These are phyloP conservation scores for Aphelenchoides besseyi DNA, from an alignment of 1,140 invertebrate genomes.

Conservation along the genomic window DNA sequence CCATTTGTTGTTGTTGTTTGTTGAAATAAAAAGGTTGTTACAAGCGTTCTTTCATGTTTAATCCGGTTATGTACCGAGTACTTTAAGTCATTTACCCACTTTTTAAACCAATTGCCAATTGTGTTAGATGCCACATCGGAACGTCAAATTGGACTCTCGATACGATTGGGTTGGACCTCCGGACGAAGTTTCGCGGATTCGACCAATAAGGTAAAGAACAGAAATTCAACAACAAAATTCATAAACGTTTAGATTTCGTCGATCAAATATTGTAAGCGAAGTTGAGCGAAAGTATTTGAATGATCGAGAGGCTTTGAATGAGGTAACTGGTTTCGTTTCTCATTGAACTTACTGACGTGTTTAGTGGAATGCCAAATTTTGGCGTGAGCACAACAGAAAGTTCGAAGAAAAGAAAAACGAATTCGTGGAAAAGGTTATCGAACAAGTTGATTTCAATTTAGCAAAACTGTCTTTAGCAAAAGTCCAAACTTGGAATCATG, in stretches of 20 bases:
- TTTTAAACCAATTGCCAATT: too few relatives aligned
- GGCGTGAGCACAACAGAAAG: constrained; percentile 47
- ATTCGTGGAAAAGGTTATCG: constrained; percentile 46
- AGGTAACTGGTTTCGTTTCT: constrained; percentile 49
- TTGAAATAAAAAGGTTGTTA: not conserved
- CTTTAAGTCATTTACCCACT: too few relatives aligned
- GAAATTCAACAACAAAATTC: not conserved
- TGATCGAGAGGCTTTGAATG: constrained; percentile 50
- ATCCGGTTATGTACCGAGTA: too few relatives aligned
- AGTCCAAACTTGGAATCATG: constrained; percentile 45
- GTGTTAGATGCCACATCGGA: constrained; percentile 15
- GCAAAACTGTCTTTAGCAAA: constrained; percentile 48
- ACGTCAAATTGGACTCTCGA: constrained; percentile 43
- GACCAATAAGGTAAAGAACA: constrained; percentile 49
- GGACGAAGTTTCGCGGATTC: constrained; percentile 51
- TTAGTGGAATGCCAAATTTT: constrained; percentile 50
- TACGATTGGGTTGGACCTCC: constrained; percentile 60
- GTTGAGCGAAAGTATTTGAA: constrained; percentile 42
- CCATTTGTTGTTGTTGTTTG: not conserved
- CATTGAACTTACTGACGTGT: not conserved
- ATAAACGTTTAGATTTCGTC: constrained; percentile 41
- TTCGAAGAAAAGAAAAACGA: constrained; percentile 48
- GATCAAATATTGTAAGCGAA: constrained; percentile 49
- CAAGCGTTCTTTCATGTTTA: not conserved
- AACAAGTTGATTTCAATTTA: not conserved